phyloP scores from a whole-genome alignment of 2,113 vertebrate genomes.

The Colistium nudipinnis region DNA sequence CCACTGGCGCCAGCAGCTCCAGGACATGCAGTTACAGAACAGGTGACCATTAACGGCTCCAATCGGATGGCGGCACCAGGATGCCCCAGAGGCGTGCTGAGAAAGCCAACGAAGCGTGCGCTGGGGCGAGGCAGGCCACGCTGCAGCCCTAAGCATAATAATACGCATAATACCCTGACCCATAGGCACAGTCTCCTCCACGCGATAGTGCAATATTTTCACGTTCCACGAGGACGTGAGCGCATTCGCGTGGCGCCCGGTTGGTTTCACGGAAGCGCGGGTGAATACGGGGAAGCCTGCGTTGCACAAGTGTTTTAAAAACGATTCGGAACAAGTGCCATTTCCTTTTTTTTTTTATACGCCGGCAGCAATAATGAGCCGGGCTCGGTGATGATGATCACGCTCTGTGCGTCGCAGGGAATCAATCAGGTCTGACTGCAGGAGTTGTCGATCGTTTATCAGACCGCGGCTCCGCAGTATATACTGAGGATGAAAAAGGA shows the following conservation, averaged over 20 bases:
- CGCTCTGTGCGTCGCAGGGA: conserved; percentile 62
- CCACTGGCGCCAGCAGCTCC: conserved; percentile 61
- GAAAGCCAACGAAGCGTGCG: neutral
- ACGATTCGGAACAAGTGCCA: conserved; percentile 59
- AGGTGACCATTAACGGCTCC: conserved; percentile 67
- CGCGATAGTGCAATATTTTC: too few relatives aligned
- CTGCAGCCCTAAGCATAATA: too few relatives aligned
- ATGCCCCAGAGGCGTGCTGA: neutral
- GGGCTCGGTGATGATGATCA: conserved; percentile 66
- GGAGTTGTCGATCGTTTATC: conserved; percentile 65
- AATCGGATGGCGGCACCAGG: neutral
- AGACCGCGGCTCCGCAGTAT: conserved; percentile 43
- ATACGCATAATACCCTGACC: too few relatives aligned
- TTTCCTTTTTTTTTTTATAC: conserved; percentile 62
- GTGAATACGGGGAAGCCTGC: conserved; percentile 54
- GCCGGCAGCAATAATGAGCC: conserved; percentile 67
- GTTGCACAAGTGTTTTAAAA: conserved; percentile 53
- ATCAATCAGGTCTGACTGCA: conserved; percentile 66
- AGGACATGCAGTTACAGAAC: conserved; percentile 49
- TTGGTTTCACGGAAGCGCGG: conserved; percentile 55
- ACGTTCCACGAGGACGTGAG: conserved; percentile 48
- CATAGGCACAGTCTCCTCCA: too few relatives aligned
- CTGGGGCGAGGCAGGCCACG: too few relatives aligned
- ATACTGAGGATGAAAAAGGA: conserved; percentile 43
- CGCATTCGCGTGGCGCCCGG: conserved; percentile 62